Conservation (phyloP, 92 coral and sea anemone genomes). For the Parazoanthus atlanticus region DNA sequence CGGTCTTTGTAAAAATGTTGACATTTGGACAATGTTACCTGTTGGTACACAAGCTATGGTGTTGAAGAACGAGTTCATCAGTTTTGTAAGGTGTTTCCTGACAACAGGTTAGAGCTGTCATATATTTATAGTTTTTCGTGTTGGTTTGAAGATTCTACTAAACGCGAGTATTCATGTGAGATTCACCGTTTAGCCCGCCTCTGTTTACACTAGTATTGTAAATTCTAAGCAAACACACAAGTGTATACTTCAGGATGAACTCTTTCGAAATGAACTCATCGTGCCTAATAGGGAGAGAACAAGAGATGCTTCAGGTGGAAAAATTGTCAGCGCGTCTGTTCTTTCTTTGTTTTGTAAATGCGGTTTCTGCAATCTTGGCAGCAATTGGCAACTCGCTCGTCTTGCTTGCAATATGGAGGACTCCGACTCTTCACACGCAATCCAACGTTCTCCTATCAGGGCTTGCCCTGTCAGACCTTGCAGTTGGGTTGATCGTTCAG, state of each 20-base stretch:
- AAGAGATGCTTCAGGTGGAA: not conserved
- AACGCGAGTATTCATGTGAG: not conserved
- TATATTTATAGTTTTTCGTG: not conserved
- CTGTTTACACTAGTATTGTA: not conserved
- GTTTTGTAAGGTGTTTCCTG: not conserved
- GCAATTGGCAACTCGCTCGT: slow-evolving; percentile 24
- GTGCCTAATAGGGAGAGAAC: not conserved
- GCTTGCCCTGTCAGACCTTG: slow-evolving; percentile 5
- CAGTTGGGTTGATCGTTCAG: slow-evolving; percentile 25
- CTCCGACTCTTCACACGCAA: not conserved
- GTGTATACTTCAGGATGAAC: not conserved
- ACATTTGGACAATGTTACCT: not conserved
- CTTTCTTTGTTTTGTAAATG: not conserved
- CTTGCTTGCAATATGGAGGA: slow-evolving; percentile 14
- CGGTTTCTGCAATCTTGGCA: slow-evolving; percentile 13
- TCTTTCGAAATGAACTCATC: not conserved
- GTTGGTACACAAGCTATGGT: not conserved
- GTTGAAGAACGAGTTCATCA: too few species aligned
- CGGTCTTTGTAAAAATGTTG: not conserved
- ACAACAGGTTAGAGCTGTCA: not conserved
- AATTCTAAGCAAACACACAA: not conserved
- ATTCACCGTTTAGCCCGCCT: not conserved
- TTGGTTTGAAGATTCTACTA: not conserved
- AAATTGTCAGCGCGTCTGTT: not conserved
- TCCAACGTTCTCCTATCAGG: slow-evolving; percentile 1